Conservation (phyloP, 2,113 vertebrate genomes). For the Rhagologus leucostigma region DNA sequence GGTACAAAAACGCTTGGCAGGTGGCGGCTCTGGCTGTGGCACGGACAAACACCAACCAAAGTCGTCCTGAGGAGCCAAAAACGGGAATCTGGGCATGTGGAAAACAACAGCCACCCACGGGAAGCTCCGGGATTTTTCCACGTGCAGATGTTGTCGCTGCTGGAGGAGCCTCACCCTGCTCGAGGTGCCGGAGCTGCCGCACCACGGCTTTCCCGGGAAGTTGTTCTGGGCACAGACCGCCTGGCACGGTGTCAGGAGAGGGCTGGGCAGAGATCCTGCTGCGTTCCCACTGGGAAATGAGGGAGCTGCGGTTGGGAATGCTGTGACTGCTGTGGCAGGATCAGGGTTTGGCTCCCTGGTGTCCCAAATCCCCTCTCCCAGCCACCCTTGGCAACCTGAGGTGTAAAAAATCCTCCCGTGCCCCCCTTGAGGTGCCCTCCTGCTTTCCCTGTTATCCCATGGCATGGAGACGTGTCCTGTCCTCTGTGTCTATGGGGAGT, state of each 20-base stretch:
- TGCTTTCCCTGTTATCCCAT: background rate
- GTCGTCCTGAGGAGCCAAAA: background rate
- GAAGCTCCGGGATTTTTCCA: background rate
- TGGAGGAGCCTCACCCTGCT: background rate
- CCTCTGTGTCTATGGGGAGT: no score
- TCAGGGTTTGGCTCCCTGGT: background rate
- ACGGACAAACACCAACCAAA: accelerated
- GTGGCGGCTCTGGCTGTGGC: background rate
- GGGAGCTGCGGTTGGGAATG: background rate
- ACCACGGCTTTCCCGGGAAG: accelerated
- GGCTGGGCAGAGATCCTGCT: background rate
- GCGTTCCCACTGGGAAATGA: background rate
- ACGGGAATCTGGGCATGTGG: background rate
- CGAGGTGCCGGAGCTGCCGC: background rate
- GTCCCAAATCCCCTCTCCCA: background rate
- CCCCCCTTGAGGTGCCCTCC: accelerated
- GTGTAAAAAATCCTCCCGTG: no score
- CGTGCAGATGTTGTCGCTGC: accelerated
- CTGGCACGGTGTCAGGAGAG: background rate
- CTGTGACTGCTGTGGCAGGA: accelerated
- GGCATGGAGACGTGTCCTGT: background rate
- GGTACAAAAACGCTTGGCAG: background rate
- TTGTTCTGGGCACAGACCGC: background rate
- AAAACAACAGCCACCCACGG: background rate
- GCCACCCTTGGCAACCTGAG: background rate